Percentiles rank a stretch among this genome's conserved stretches.
Conservation (phyloP, 2,113 vertebrate genomes). For the Balaenoptera acutorostrata region DNA sequence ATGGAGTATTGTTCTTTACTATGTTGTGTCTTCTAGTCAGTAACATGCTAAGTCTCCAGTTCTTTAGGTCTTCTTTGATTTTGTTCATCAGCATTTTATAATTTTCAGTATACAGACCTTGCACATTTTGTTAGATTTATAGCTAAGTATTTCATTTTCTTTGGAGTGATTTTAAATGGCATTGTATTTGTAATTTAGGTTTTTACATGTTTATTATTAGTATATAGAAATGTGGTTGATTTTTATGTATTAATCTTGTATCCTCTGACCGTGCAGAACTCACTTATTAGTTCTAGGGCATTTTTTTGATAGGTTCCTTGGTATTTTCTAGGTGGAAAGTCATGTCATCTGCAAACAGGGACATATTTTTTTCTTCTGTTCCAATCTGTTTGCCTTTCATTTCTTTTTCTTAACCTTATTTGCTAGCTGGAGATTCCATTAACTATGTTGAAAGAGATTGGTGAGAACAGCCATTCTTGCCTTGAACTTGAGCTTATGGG, state of each 20-base stretch:
- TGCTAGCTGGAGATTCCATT: neutral
- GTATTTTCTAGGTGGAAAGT: neutral
- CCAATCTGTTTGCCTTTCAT: neutral
- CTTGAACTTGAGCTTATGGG: neutral
- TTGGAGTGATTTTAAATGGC: neutral
- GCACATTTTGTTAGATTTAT: neutral
- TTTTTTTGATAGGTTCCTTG: neutral
- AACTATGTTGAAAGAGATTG: neutral
- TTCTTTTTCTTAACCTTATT: neutral
- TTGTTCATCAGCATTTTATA: neutral
- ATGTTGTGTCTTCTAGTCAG: neutral
- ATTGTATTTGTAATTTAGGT: neutral
- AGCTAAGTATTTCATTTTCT: neutral
- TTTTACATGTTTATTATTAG: neutral
- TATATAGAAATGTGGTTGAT: neutral
- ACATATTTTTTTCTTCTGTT: neutral
- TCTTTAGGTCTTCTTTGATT: neutral
- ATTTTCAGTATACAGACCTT: neutral
- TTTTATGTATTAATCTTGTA: neutral
- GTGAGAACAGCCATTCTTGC: neutral
- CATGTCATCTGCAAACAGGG: neutral
- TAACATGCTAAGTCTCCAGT: neutral
- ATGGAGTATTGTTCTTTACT: neutral
- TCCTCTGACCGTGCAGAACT: neutral
- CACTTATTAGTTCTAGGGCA: neutral